Conservation (phyloP, 2,797 vertebrate species). For the Macroramphosus scolopax region DNA sequence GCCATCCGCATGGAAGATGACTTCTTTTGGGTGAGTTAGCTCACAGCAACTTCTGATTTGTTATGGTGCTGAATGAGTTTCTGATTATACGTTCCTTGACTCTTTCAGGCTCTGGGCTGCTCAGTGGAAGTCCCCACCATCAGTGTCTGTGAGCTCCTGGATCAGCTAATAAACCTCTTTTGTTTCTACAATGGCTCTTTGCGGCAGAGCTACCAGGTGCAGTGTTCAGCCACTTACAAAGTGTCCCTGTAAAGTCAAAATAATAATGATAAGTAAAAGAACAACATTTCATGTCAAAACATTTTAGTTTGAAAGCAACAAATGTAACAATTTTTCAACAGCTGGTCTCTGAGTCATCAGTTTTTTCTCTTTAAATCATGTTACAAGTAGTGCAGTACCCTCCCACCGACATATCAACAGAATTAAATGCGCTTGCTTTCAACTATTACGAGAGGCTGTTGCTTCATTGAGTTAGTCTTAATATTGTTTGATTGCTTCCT, state of each 20-base stretch:
- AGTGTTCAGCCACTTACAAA: slow-evolving; percentile 1
- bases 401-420: too few relatives aligned
- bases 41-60: neutral
- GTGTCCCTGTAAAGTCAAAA: neutral
- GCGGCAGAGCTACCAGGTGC: slow-evolving; percentile 83
- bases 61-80: neutral
- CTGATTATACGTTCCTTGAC: neutral
- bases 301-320: too few relatives aligned
- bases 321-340: too few relatives aligned
- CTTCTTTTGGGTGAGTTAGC: slow-evolving; percentile 89
- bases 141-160: slow-evolving; percentile 82
- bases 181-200: slow-evolving; percentile 88
- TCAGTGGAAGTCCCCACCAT: slow-evolving; percentile 82
- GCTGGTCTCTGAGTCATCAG: too few relatives aligned
- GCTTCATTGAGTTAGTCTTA: too few relatives aligned
- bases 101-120: slow-evolving; percentile 85
- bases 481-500: too few relatives aligned
- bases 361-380: too few relatives aligned
- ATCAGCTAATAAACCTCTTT: slow-evolving; percentile 87
- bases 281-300: too few relatives aligned
- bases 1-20: slow-evolving; percentile 82
- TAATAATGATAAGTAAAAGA: too few relatives aligned
- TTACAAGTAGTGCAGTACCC: too few relatives aligned
- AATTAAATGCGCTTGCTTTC: too few relatives aligned
- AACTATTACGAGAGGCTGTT: too few relatives aligned